Base-by-base conservation (phyloP, 1,140 invertebrate species). In the Drosophila prosaltans region DNA sequence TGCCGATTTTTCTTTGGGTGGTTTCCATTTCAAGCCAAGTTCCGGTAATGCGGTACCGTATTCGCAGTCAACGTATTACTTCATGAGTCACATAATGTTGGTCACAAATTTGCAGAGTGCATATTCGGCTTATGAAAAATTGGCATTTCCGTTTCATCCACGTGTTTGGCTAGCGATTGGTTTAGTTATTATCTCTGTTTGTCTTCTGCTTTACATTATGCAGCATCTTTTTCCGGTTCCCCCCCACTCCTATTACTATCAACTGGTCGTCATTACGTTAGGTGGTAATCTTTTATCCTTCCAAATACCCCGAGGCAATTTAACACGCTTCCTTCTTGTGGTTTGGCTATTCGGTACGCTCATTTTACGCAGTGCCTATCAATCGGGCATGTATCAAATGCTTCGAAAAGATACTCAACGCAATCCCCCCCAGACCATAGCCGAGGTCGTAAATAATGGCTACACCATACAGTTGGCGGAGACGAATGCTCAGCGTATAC, bases 351-450 rank as follows among this genome's bases (percentile, higher is more conserved):
- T 90, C 24, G 30, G 60, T 30, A 59, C 72, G 0, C 8, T 82
- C 16, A 64, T 91, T 2, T 51, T 91, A 51, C 75, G 90, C 59
- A 75, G 68, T 40, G 90, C 82, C 32, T 91, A 91, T 28, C 90
- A 91, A 70, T 81, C 90, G 32, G 90, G 90, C 7, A 88, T 91
- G 78, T 91, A 90, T 28, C 80, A 91, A 60, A 59, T 91, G 62
- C 58, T 91, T 41, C 75, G 90, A 1, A 75, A 90, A 68, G 74
- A 91, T 28, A 84, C 69, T 2, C 82, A 84, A 21, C 65, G 80
- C 3, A 78, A 90, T 78, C 90, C 90, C 0, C 90, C 90, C 0
- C 80, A 91, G 55, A 90, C 90, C 0, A 90, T 91, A 5, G 70
- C 74, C 45, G 86, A 89, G 5, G 90, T 91, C 21, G 36, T 91